Conservation (phyloP, 2,797 vertebrate genomes). For the Garrulus glandarius region DNA sequence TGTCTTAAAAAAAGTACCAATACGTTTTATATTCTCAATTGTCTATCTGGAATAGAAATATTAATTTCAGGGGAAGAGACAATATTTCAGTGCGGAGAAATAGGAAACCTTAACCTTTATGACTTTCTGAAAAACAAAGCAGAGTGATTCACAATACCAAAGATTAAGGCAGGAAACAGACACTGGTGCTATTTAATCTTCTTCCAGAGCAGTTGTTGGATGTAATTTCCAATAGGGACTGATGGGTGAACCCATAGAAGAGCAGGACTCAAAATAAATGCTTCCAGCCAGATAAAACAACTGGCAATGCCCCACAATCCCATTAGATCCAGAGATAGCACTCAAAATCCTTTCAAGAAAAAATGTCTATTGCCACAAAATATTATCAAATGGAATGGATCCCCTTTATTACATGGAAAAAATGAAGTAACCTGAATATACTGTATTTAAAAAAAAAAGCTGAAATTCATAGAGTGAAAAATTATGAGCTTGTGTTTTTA, state of each 20-base stretch:
- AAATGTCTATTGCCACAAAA: slow-evolving; percentile 21
- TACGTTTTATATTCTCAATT: neutral
- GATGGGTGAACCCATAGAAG: neutral
- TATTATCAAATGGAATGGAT: slow-evolving; percentile 30
- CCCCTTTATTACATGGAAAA: slow-evolving; percentile 37
- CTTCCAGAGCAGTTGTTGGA: neutral
- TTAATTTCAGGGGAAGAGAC: neutral
- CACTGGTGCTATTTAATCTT: neutral
- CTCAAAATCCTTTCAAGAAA: slow-evolving; percentile 23
- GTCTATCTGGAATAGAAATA: neutral
- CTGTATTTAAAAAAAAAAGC: neutral
- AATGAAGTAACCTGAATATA: slow-evolving; percentile 41
- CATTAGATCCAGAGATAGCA: slow-evolving; percentile 29
- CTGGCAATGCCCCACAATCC: slow-evolving; percentile 15
- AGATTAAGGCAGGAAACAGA: neutral
- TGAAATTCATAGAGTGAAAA: slow-evolving; percentile 58
- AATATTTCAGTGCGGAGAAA: neutral
- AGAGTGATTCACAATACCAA: neutral
- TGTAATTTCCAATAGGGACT: neutral
- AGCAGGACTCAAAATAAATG: slow-evolving; percentile 21
- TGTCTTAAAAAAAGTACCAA: neutral
- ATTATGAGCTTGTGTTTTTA: slow-evolving; percentile 59
- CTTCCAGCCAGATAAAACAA: neutral
- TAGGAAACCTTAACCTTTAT: neutral
- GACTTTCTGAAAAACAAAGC: neutral